Base-by-base conservation (phyloP, 2,113 vertebrate genomes). In the Toxotes jaculatrix region DNA sequence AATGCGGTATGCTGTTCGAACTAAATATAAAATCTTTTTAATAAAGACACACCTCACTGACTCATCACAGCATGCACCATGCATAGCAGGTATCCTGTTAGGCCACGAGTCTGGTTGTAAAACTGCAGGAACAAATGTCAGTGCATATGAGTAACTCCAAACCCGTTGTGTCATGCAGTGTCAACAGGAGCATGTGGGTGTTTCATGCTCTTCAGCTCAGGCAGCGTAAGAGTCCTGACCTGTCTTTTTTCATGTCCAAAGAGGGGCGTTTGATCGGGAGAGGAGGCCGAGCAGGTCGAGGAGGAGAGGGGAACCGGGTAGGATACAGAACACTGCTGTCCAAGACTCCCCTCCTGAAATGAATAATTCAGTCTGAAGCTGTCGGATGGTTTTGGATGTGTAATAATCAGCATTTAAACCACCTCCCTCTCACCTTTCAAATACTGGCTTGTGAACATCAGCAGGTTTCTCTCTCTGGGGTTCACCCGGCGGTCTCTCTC, bases 381-480 rank as follows among this genome's bases (percentile, higher is more conserved):
- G 57, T 40, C 31, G 31, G 32, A 13, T 42, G 69, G 36, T 17
- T 51, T 34, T 2, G 40, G 21, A 63, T 4, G 23, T 13, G 23
- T 19, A 40, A 17, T 0, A 1, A 61, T 38, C 5, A 19, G 3
- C 45, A 31, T 77, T 70, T 69, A 31, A 68, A 27, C 19, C 57
- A 57, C 43, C 4, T 45, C 10, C 1, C 10, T 68, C 94, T 95
- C 93, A 96, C 95, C 95, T 95, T 85, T 95, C 94, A 82, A 94
- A 92, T 12, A 89, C 0, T 0, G 88, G 70, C 56, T 67, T 92
- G 69, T 82, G 79, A 42, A 13, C n/a, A 6, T 87, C 78, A 7
- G 71, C 42, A 0, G 83, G 59, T 42, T 31, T 88, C 53, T 87
- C 86, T 27, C 63, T 89, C 63, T 47, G 74, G 27, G 80, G 23